Evolutionary conservation across 2,797 vertebrate genomes (phyloP), one percentile per base, ranked within the genome.

Genomic region (Hippocampus kuda): DNA sequence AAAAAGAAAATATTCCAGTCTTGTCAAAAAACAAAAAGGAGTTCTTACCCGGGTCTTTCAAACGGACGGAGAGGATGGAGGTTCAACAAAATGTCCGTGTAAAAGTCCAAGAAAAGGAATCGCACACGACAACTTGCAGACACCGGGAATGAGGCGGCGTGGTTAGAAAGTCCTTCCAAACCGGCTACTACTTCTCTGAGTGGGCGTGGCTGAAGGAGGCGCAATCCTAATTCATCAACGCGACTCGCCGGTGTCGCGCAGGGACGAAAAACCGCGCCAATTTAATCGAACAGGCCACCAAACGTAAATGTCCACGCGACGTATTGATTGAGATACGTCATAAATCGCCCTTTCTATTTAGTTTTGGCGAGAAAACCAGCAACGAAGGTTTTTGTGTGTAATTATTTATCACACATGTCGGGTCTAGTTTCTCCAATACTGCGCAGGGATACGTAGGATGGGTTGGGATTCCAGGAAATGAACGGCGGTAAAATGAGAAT

Each of bases 241-340:
- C 12, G 0, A 1, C 6, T 26, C 73, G 0, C 0, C 15, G 0
- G 26, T 85, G 9, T 84, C 49, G 86, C 88, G 73, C 89, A n/a
- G n/a, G n/a, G 0, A 0, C 0, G 1, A 0, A 41, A 85, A 87
- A 89, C 76, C 89, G 88, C 91, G 91, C 89, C 89, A 92, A 92
- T 91, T 89, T 4, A 2, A 0, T 0, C 2, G 64, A 67, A 69
- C 0, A 4, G 0, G 6, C 0, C 0, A 12, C 4, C 22, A 1
- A 2, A 1, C 0, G 0, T 1, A 2, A 1, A 10, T 20, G 20
- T 49, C 26, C 13, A 16, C 34, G 4, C 4, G n/a, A 9, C 1
- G 1, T n/a, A 67, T n/a, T 0, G 1, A 0, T 0, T 0, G 41
- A 0, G 2, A 27, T 24, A 24, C 15, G 38, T 1, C 27, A 0